A percentile compares a stretch with the other conserved stretches of the same genome.
Evolutionary conservation across 2,113 vertebrate genomes (phyloP).

Genomic region (Paracanthobrama guichenoti): DNA sequence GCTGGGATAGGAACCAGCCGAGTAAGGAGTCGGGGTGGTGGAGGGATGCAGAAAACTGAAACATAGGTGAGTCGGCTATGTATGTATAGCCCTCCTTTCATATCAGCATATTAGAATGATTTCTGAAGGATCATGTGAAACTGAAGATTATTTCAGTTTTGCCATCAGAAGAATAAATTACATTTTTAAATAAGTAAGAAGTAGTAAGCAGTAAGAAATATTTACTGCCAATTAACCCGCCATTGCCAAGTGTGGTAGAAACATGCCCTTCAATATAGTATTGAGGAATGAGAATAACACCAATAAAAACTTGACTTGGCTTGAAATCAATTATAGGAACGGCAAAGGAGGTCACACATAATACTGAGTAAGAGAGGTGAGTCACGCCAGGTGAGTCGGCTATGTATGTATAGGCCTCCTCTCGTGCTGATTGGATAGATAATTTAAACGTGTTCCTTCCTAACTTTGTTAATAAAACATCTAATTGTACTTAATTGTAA

Average conservation of each 20-base stretch:
- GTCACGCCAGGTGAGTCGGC: no score
- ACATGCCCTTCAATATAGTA: background rate
- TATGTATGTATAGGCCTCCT: no score
- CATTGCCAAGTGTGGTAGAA: background rate
- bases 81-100: no score
- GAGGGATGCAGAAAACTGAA: no score
- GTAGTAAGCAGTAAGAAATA: background rate
- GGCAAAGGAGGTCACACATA: background rate
- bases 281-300: conserved; percentile 5
- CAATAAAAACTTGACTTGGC: background rate
- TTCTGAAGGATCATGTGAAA: background rate
- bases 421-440: no score
- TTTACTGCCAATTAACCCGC: background rate
- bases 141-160: background rate
- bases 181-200: background rate
- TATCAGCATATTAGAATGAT: background rate
- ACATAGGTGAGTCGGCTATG: no score
- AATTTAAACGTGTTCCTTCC: no score
- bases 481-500: no score
- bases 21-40: no score
- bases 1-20: no score
- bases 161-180: background rate
- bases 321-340: background rate
- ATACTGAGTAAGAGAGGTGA: no score
- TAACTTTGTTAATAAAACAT: no score